These are phyloP conservation scores for Callyntrura guangdongensis DNA, from an alignment of 2,888 invertebrate species.

Conservation along the genomic window DNA sequence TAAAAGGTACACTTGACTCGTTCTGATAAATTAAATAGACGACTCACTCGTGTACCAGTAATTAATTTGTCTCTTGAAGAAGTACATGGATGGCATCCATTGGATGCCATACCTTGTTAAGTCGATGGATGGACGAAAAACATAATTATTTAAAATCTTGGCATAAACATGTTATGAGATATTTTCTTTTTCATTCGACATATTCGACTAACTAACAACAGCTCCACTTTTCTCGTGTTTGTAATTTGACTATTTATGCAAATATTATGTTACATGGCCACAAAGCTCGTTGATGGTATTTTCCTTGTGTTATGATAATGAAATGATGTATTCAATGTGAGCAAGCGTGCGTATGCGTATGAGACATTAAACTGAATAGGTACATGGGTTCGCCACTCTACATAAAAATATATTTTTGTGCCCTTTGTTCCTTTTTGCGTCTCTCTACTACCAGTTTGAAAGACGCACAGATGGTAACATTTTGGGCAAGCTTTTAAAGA, in stretches of 20 bases:
- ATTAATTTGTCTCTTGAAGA: too few relatives aligned
- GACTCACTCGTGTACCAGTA: neutral
- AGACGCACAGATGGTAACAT: neutral
- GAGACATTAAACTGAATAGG: neutral
- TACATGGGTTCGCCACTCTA: neutral
- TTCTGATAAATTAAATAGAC: neutral
- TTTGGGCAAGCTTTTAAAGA: neutral
- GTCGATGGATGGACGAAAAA: too few relatives aligned
- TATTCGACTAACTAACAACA: neutral
- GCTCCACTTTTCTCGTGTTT: slow-evolving; percentile 71
- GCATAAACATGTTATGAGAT: slow-evolving; percentile 10
- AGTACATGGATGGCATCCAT: neutral
- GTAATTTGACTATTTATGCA: slow-evolving; percentile 13
- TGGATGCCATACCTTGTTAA: neutral
- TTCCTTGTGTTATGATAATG: neutral
- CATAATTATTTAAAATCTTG: slow-evolving; percentile 27
- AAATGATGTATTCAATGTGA: neutral
- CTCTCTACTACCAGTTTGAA: slow-evolving; percentile 13
- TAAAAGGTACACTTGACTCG: neutral
- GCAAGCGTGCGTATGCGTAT: neutral
- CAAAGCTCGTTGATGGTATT: neutral
- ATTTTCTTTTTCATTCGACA: slow-evolving; percentile 27
- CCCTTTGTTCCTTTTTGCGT: slow-evolving; percentile 2
- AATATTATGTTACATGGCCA: neutral
- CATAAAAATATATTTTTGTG: neutral